Evolutionary conservation across 2,797 vertebrate genomes (phyloP).

Genomic region (Megaceryle alcyon): DNA sequence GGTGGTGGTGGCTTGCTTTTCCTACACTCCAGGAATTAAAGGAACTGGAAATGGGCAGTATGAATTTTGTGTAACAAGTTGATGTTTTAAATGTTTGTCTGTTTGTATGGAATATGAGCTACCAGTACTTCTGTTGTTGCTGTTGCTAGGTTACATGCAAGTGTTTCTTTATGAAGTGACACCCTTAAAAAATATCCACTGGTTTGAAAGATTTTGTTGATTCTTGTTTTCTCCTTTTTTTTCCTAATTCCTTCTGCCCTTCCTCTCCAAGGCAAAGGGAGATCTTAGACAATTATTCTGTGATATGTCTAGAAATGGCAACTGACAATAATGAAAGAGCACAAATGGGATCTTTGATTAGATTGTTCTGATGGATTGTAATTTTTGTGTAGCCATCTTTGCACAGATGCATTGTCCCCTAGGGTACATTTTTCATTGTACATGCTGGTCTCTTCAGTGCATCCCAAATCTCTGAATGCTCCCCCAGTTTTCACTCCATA

Average conservation of each 20-base stretch:
- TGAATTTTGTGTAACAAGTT: conserved; percentile 20
- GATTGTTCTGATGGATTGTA: neutral
- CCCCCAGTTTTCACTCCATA: neutral
- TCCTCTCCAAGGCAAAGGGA: neutral
- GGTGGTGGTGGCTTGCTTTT: neutral
- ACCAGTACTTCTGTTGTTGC: neutral
- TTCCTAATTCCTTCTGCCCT: neutral
- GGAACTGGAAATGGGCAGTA: neutral
- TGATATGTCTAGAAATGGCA: neutral
- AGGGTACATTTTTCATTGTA: neutral
- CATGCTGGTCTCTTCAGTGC: neutral
- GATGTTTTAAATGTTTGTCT: conserved; percentile 37
- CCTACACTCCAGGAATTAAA: neutral
- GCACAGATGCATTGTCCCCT: neutral
- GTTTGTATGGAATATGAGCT: conserved; percentile 26
- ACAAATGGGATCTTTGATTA: neutral
- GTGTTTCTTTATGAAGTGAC: conserved; percentile 15
- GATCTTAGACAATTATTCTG: neutral
- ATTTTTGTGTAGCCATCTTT: neutral
- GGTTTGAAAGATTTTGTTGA: conserved; percentile 19
- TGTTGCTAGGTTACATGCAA: conserved; percentile 40
- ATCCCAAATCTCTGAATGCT: neutral
- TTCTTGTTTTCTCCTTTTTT: neutral
- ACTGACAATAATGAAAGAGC: neutral
- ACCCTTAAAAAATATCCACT: neutral